phyloP scores from a whole-genome alignment of 2,113 vertebrate genomes.

The Lepisosteus oculatus region DNA sequence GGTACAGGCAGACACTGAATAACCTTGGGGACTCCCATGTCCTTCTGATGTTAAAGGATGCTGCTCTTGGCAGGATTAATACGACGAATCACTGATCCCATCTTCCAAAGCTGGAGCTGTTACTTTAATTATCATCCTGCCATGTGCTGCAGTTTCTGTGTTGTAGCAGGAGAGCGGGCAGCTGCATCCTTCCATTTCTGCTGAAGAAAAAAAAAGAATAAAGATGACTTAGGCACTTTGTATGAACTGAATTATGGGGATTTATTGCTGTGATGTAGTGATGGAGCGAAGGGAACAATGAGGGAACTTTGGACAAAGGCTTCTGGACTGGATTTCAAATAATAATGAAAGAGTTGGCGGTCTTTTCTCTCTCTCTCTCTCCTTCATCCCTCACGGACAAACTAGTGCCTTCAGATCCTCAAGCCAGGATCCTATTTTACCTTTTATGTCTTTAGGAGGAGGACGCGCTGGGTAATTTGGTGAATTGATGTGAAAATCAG shows the following conservation, averaged over 20 bases:
- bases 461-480: no score
- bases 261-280: not conserved
- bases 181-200: not conserved
- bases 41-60: not conserved
- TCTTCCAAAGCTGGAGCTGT: constrained; percentile 22
- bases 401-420: constrained; percentile 35
- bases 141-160: constrained; percentile 19
- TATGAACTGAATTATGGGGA: not conserved
- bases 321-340: not conserved
- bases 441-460: not conserved
- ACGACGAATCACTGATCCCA: not conserved
- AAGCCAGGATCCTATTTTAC: constrained; percentile 33
- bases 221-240: not conserved
- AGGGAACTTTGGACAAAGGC: not conserved
- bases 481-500: no score
- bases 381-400: constrained; percentile 7
- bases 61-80: not conserved
- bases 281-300: not conserved
- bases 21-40: constrained; percentile 1
- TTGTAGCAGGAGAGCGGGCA: not conserved
- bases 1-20: not conserved
- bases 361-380: constrained; percentile 22
- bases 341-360: constrained; percentile 30
- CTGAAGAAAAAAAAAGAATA: not conserved
- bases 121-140: constrained; percentile 29